These are phyloP conservation scores for Dicranocentrus wangi DNA, from an alignment of 2,888 invertebrate genomes.

Conservation along the genomic window DNA sequence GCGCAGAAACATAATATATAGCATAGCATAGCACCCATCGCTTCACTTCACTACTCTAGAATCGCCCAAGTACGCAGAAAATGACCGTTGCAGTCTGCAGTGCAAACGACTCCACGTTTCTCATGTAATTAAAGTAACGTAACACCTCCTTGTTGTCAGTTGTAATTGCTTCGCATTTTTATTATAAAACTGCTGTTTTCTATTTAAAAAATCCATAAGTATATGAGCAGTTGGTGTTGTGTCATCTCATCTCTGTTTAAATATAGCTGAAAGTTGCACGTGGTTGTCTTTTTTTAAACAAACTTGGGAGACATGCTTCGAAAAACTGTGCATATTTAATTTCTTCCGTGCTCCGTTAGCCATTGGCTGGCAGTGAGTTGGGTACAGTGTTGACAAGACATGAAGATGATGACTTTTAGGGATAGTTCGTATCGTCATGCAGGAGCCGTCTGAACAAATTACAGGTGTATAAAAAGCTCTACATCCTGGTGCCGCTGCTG, in stretches of 20 bases:
- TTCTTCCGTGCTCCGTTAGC: slow-evolving; percentile 65
- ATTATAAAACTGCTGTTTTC: too few relatives aligned
- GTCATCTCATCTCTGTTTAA: background rate
- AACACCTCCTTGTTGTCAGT: slow-evolving; percentile 54
- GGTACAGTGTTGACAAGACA: slow-evolving; percentile 64
- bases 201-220: too few relatives aligned
- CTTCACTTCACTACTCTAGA: too few relatives aligned
- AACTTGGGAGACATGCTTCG: slow-evolving; percentile 8
- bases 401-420: too few relatives aligned
- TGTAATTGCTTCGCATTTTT: slow-evolving; percentile 40
- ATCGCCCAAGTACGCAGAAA: background rate
- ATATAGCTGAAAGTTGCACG: too few relatives aligned
- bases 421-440: slow-evolving; percentile 63
- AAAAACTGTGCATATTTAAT: slow-evolving; percentile 10
- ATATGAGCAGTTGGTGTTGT: background rate
- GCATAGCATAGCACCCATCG: too few relatives aligned
- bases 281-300: too few relatives aligned
- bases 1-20: too few relatives aligned
- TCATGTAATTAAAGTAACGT: slow-evolving; percentile 50
- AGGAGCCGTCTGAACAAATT: too few relatives aligned
- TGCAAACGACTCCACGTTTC: slow-evolving; percentile 46
- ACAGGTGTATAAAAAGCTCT: too few relatives aligned
- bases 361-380: slow-evolving; percentile 43
- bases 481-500: too few relatives aligned
- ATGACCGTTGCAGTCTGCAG: background rate